A percentile compares a stretch with the other conserved stretches of the same genome.
Conservation (phyloP, 1,140 invertebrate genomes). For the Bombus superbus region DNA sequence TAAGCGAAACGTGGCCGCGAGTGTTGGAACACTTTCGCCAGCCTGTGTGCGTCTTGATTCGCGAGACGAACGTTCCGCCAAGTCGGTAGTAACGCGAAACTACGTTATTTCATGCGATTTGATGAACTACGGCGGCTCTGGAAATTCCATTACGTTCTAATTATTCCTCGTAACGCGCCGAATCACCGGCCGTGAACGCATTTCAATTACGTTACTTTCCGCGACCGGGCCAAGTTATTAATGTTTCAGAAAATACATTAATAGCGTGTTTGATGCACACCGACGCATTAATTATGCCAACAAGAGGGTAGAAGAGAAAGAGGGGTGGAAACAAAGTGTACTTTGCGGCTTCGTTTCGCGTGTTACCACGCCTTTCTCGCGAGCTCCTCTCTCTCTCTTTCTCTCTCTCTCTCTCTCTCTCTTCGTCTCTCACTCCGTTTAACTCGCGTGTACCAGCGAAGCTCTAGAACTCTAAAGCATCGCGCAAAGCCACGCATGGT, state of each 20-base stretch:
- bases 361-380: neutral
- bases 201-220: constrained; percentile 40
- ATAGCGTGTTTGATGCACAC: constrained; percentile 32
- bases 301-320: neutral
- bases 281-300: constrained; percentile 20
- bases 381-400: neutral
- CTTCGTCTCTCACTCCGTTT: neutral
- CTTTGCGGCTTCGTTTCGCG: constrained; percentile 29
- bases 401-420: neutral
- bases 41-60: neutral
- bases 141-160: constrained; percentile 35
- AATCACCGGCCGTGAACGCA: neutral
- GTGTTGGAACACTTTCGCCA: neutral
- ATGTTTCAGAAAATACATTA: constrained; percentile 40
- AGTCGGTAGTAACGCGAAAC: neutral
- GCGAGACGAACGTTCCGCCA: constrained; percentile 2
- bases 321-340: neutral
- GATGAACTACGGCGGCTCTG: neutral
- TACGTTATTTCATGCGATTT: constrained; percentile 1
- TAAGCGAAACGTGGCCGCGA: neutral
- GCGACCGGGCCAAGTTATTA: constrained; percentile 26
- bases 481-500: constrained; percentile 11
- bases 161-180: constrained; percentile 8
- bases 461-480: neutral
- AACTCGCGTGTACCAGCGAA: neutral